These are phyloP conservation scores for Cheilosia pagana DNA, from an alignment of 2,888 invertebrate genomes.

Conservation along the genomic window DNA sequence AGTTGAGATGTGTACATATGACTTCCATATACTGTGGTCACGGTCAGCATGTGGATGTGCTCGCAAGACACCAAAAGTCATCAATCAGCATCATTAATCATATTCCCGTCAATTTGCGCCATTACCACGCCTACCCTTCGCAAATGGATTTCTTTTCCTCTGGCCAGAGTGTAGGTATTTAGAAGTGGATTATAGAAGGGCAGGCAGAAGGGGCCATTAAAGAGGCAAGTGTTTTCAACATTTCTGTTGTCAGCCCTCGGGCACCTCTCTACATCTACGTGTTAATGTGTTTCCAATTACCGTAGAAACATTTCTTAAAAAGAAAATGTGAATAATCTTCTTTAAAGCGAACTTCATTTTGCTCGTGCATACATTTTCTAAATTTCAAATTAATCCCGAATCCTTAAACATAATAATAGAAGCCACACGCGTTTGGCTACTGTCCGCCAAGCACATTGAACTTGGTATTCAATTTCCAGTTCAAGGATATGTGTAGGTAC, in stretches of 20 bases:
- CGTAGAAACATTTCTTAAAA: background rate
- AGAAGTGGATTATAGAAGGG: slow-evolving; percentile 73
- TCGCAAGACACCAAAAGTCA: slow-evolving; percentile 38
- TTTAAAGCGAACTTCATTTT: no score
- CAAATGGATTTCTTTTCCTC: slow-evolving; percentile 65
- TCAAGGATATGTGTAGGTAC: background rate
- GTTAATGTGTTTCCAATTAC: slow-evolving; percentile 65
- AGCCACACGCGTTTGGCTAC: background rate
- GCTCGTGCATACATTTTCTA: no score
- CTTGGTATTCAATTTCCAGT: background rate
- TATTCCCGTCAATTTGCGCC: slow-evolving; percentile 67
- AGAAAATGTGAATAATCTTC: no score
- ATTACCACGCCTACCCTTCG: slow-evolving; percentile 73
- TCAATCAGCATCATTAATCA: slow-evolving; percentile 70
- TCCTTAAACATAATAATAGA: no score
- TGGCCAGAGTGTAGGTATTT: slow-evolving; percentile 22
- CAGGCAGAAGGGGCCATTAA: slow-evolving; percentile 12
- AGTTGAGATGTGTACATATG: background rate
- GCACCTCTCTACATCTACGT: slow-evolving; percentile 27
- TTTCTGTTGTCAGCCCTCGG: slow-evolving; percentile 21
- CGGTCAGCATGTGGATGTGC: slow-evolving; percentile 34
- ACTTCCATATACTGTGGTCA: background rate
- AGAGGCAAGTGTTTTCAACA: slow-evolving; percentile 37
- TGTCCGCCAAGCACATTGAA: background rate
- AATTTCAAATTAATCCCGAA: no score